A percentile compares a stretch with the other conserved stretches of the same genome.
Conservation (phyloP, 2,113 vertebrate genomes). For the Hemiprocne comata region DNA sequence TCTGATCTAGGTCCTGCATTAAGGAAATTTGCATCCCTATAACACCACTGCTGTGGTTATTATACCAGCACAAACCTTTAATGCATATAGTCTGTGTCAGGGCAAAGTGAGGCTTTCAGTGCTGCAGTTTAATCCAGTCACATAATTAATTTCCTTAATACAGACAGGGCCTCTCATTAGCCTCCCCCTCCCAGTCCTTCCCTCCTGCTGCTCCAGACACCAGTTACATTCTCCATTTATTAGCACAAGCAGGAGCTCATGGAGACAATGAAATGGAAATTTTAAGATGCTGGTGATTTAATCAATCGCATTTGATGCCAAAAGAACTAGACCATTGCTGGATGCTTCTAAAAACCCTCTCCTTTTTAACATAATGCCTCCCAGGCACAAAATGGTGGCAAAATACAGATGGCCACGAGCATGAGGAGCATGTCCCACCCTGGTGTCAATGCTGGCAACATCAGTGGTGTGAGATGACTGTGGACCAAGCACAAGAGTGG, state of each 20-base stretch:
- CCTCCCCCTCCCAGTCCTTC: background rate
- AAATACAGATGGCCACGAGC: background rate
- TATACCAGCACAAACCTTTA: background rate
- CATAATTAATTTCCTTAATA: constrained; percentile 38
- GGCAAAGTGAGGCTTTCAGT: background rate
- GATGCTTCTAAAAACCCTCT: background rate
- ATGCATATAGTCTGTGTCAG: background rate
- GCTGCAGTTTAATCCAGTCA: constrained; percentile 14
- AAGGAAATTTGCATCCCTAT: background rate
- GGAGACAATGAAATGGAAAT: constrained; percentile 13
- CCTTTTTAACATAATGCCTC: background rate
- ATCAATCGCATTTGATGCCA: background rate
- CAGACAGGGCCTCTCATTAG: constrained; percentile 10
- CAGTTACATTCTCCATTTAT: background rate
- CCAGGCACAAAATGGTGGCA: background rate
- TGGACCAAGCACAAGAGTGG: background rate
- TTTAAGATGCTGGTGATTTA: background rate
- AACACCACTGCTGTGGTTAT: background rate
- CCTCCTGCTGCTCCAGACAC: constrained; percentile 33
- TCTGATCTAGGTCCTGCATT: background rate
- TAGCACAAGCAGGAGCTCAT: background rate
- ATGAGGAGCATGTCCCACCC: accelerated
- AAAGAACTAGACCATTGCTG: background rate
- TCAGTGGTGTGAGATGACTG: background rate
- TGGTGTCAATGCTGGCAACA: background rate